Evolutionary conservation across 2,797 vertebrate genomes (phyloP), one percentile per base, ranked within the genome.

Genomic region (Antennarius maculatus): DNA sequence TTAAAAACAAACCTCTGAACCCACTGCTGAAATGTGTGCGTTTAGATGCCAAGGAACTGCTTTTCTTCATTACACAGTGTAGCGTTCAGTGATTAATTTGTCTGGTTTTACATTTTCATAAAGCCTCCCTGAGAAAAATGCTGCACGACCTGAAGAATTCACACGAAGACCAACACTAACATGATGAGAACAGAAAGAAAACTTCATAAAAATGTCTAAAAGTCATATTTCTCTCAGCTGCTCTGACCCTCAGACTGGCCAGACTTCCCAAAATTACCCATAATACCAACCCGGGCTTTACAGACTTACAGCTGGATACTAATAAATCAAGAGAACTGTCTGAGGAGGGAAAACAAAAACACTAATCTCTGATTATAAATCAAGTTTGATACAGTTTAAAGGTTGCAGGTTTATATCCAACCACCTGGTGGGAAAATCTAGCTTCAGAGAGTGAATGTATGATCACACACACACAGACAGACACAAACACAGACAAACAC

Each of bases 171-270:
- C 68, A 56, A 63, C 61, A 60, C 39, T 61, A 42, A 55, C 57
- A 45, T 17, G 51, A 68, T 69, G 78, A 74, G 63, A 83, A 62
- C 57, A 49, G 54, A 69, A 55, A 71, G 49, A 41, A 71, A 79
- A 60, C 59, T 34, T 69, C 66, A 66, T 82, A 57, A 81, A 85
- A 60, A 74, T 1, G 76, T 68, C 74, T n/a, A 1, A 5, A 56
- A 58, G 69, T 67, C 63, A 4, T 83, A 86, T 80, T 85, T 86
- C 80, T 84, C 46, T 88, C 81, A 73, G 58, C 84, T 52, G 76
- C 72, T 72, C 48, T 3, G 47, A 54, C 50, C 68, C 63, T 69
- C 68, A 18, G 15, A 62, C 23, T 2, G 13, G 27, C 48, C 68
- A 61, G 64, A 69, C 54, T 51, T 39, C 53, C 42, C 55, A 62